A percentile compares a stretch with the other conserved stretches of the same genome.
Evolutionary conservation across 2,888 invertebrate genomes (phyloP).

Genomic region (Microplitis manilae): DNA sequence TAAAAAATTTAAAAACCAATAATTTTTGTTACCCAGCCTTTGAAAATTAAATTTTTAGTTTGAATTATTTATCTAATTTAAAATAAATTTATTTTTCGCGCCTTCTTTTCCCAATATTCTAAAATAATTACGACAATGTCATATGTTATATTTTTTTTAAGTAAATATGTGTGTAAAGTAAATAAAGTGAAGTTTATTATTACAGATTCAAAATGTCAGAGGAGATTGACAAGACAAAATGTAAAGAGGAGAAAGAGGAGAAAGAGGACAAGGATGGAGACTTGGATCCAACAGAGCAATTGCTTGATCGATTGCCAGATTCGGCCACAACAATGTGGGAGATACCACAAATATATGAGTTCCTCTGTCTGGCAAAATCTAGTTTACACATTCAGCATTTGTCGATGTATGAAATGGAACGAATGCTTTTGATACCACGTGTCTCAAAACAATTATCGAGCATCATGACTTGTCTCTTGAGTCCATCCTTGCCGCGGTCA

Average conservation of each 20-base stretch:
- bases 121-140: neutral
- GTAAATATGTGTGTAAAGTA: neutral
- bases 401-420: constrained; percentile 76
- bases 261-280: constrained; percentile 66
- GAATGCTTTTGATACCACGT: constrained; percentile 74
- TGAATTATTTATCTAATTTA: too few species aligned
- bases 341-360: constrained; percentile 76
- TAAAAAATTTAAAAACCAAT: too few species aligned
- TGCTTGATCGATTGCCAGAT: constrained; percentile 65
- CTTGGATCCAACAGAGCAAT: constrained; percentile 69
- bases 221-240: constrained; percentile 67
- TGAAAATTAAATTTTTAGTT: too few species aligned
- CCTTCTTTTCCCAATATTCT: too few species aligned
- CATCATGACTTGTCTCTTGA: constrained; percentile 74
- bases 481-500: constrained; percentile 64
- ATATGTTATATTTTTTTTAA: neutral
- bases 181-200: constrained; percentile 24
- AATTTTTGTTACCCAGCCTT: too few species aligned
- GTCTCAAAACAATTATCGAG: constrained; percentile 73
- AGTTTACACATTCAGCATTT: constrained; percentile 73
- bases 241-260: constrained; percentile 62
- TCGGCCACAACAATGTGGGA: constrained; percentile 75
- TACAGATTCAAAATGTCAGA: constrained; percentile 55
- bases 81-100: too few species aligned
- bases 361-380: constrained; percentile 73